Evolutionary conservation across 1,140 invertebrate species (phyloP), one percentile per base, ranked within the genome.

Genomic region (Drosophila takahashii): DNA sequence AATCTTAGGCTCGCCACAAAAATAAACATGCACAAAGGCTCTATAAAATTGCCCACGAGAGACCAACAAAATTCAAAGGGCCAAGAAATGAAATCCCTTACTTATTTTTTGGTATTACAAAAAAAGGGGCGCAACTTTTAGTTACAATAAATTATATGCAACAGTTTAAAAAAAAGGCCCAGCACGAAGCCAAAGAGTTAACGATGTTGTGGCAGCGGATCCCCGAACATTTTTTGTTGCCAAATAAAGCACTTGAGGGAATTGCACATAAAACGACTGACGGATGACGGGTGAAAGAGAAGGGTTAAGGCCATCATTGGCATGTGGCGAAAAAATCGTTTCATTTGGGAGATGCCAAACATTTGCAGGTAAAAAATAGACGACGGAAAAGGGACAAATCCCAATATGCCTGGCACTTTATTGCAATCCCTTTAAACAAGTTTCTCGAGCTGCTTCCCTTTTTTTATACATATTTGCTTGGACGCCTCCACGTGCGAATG

Each of bases 121-220:
- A 62, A 62, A 62, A 42, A 34, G 15, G 26, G 47, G 27, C n/a
- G 47, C 27, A 61, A 77, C 60, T 89, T 87, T 84, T 85, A 89
- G 85, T 89, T 90, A 89, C 84, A 89, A 89, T 89, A 89, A 89
- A 89, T 89, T 89, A 89, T 89, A 89, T 89, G 84, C 84, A 89
- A 89, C 84, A 89, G 84, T 89, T 89, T 72, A 62, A 69, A 57
- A 47, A 58, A 65, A 39, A 39, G 56, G 27, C n/a, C 56, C 44
- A 74, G 22, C 22, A 2, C 22, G 22, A 22, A 22, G 32, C 58
- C 36, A 71, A 60, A 84, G 83, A 87, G 83, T 84, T 87, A 90
- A 87, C 84, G 70, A 79, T 72, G 77, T 66, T 77, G 71, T 73
- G 15, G 39, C 36, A 26, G 41, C n/a, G 27, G 13, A 27, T 66